Evolutionary conservation across 2,888 invertebrate genomes (phyloP), one percentile per base, ranked within the genome.

Genomic region (Drosophila merina): DNA sequence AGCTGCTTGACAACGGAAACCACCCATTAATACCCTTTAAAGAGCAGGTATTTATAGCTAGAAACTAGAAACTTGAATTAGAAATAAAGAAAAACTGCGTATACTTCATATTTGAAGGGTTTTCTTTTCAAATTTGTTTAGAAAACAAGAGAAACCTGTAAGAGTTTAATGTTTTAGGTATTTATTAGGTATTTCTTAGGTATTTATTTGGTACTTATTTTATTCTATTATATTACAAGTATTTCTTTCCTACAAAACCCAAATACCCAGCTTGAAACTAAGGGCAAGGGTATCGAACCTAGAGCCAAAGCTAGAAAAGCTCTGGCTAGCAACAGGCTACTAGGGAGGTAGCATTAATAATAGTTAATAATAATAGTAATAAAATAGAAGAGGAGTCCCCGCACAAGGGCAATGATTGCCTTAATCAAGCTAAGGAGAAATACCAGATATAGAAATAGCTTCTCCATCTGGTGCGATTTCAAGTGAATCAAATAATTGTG

Each of bases 271-370:
- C 25, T 45, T 0, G 2, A 38, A 49, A 31, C 28, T 31, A 14
- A 57, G 55, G 59, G 42, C 54, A 48, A 36, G 55, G 49, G 55
- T 64, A 70, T 73, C 51, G 62, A 54, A 73, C 57, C 56, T 75
- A 71, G 49, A 42, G 14, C 40, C 30, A 45, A 44, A 45, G 49
- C 12, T 33, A 26, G 14, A 55, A 49, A 57, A 40, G 10, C 33
- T 12, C 25, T 42, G 69, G 80, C 54, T 77, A 67, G 84, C 78
- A 80, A 80, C 78, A 83, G 74, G 77, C 67, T 7, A 36, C 44
- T 38, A 38, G 57, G 62, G 20, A 20, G 20, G 20, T 20, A 1
- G 20, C 2, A 20, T 20, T 20, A 20, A 1, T 20, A 20, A 20
- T 20, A 20, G 20, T 20, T 74, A 75, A 75, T 74, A 72, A 74